These are phyloP conservation scores for Platorchestia sp. DNA, from an alignment of 1,140 invertebrate genomes.

Conservation along the genomic window DNA sequence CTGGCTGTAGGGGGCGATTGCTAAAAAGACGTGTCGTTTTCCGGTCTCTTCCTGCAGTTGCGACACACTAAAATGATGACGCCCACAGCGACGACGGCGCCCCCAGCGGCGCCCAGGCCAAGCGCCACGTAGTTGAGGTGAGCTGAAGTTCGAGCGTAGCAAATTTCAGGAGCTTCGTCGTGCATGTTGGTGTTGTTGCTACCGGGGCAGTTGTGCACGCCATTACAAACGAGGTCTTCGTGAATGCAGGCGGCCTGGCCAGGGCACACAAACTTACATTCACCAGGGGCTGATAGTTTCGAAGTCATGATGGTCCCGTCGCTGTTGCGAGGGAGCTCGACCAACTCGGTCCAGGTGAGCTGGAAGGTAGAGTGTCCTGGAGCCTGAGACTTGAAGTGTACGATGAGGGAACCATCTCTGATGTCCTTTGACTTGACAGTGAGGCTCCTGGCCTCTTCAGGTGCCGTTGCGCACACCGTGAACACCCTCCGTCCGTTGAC, in stretches of 20 bases:
- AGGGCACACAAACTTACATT: conserved; percentile 86
- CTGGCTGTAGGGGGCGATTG: conserved; percentile 52
- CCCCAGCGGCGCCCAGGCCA: conserved; percentile 72
- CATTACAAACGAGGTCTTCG: conserved; percentile 85
- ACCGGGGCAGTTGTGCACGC: conserved; percentile 85
- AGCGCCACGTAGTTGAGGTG: conserved; percentile 74
- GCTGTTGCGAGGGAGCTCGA: conserved; percentile 84
- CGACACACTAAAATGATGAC: conserved; percentile 73
- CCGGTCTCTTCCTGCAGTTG: conserved; percentile 70
- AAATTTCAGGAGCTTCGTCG: conserved; percentile 69
- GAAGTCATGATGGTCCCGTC: conserved; percentile 84
- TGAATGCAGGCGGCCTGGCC: conserved; percentile 86
- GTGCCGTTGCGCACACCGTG: conserved; percentile 64
- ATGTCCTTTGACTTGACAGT: conserved; percentile 81
- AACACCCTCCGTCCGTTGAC: conserved; percentile 62
- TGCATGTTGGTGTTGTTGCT: conserved; percentile 75
- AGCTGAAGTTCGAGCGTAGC: conserved; percentile 68
- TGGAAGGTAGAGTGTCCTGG: conserved; percentile 84
- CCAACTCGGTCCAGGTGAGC: conserved; percentile 91
- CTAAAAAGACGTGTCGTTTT: conserved; percentile 64
- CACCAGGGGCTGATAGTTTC: conserved; percentile 73
- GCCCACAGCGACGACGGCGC: conserved; percentile 71
- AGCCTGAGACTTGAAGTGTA: conserved; percentile 76
- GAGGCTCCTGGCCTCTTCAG: conserved; percentile 73
- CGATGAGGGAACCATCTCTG: conserved; percentile 70